Evolutionary conservation across 2,888 invertebrate species (phyloP).

Genomic region (Limnephilus rhombicus): DNA sequence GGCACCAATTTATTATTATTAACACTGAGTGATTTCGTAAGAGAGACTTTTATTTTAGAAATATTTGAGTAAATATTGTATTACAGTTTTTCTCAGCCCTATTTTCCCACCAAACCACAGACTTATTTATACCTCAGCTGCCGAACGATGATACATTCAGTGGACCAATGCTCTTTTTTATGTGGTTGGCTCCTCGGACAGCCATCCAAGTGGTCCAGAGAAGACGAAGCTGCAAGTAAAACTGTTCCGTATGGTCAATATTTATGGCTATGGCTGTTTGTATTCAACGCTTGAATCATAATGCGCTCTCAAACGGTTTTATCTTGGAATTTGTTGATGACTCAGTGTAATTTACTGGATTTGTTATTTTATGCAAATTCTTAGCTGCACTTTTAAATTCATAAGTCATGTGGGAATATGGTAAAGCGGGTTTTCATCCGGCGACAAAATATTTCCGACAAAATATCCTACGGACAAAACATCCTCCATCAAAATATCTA

Average conservation of each 20-base stretch:
- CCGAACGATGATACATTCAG: slow-evolving; percentile 36
- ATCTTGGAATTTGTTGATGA: neutral
- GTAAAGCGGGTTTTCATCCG: too few relatives aligned
- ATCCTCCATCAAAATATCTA: too few relatives aligned
- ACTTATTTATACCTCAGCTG: slow-evolving; percentile 33
- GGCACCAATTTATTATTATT: too few relatives aligned
- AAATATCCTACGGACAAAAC: too few relatives aligned
- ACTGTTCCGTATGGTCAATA: neutral
- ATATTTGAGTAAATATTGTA: too few relatives aligned
- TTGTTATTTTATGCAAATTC: neutral
- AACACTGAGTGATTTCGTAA: too few relatives aligned
- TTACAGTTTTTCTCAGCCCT: slow-evolving; percentile 5
- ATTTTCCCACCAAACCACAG: slow-evolving; percentile 6
- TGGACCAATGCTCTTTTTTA: slow-evolving; percentile 34
- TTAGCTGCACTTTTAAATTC: neutral
- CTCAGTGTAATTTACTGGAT: neutral
- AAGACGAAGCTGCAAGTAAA: neutral
- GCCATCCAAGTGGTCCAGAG: slow-evolving; percentile 33
- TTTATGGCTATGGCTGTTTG: neutral
- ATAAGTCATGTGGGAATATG: neutral
- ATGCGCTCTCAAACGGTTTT: neutral
- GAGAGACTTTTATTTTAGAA: too few relatives aligned
- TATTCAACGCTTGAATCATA: neutral
- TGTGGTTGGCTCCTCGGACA: slow-evolving; percentile 23
- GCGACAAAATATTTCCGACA: too few relatives aligned